Evolutionary conservation across 2,888 invertebrate genomes (phyloP).

Genomic region (Gari tellinella): DNA sequence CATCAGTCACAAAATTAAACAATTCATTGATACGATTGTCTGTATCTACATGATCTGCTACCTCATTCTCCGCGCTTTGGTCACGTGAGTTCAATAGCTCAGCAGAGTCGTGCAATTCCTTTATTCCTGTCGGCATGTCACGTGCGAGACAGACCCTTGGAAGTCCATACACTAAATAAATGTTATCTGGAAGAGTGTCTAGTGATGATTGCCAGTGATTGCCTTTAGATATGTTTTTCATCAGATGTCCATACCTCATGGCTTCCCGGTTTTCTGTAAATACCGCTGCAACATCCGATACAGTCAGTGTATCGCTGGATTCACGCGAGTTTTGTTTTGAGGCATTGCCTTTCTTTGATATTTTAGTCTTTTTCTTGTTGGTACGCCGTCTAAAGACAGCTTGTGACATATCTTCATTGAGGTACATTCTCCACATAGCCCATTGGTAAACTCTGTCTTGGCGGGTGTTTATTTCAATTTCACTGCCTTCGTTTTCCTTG

Average conservation of each 20-base stretch:
- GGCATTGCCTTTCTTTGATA: neutral
- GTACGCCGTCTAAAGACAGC: constrained; percentile 14
- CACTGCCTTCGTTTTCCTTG: too few relatives aligned
- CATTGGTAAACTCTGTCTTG: constrained; percentile 48
- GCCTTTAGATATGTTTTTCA: constrained; percentile 22
- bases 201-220: neutral
- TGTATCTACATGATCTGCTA: neutral
- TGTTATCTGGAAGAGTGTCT: constrained; percentile 29
- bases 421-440: constrained; percentile 57
- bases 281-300: constrained; percentile 24
- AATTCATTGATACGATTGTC: neutral
- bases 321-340: neutral
- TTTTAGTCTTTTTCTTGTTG: neutral
- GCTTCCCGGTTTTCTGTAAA: constrained; percentile 40
- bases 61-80: neutral
- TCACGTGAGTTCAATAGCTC: constrained; percentile 4
- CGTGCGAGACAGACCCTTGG: constrained; percentile 38
- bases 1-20: too few relatives aligned
- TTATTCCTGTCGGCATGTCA: constrained; percentile 20
- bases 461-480: too few relatives aligned
- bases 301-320: neutral
- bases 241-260: constrained; percentile 26
- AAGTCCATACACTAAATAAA: constrained; percentile 47
- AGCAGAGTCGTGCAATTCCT: constrained; percentile 30
- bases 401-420: constrained; percentile 43